phyloP scores from a whole-genome alignment of 2,797 vertebrate genomes.

The Acanthornis magna region DNA sequence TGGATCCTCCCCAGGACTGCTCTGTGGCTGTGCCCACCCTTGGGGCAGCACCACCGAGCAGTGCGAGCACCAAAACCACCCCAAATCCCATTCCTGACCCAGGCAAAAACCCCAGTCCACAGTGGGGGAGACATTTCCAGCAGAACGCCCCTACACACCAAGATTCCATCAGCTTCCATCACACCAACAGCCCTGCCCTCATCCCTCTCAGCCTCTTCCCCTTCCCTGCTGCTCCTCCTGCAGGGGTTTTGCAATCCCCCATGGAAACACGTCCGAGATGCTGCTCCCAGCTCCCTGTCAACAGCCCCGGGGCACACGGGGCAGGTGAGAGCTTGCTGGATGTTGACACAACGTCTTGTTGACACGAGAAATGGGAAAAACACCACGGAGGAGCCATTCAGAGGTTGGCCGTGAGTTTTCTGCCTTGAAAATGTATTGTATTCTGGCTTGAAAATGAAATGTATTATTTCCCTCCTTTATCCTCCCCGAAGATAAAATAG shows the following conservation, averaged over 20 bases:
- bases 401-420: not conserved
- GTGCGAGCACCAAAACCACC: not conserved
- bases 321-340: slow-evolving; percentile 17
- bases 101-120: not conserved
- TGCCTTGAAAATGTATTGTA: not conserved
- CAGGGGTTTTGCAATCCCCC: not conserved
- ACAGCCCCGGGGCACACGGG: not conserved
- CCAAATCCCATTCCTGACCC: not conserved
- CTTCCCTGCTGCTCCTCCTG: not conserved
- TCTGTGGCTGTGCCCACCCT: not conserved
- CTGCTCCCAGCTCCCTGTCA: not conserved
- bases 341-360: slow-evolving; percentile 28
- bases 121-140: not conserved
- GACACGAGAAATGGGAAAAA: not conserved
- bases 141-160: not conserved
- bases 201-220: not conserved
- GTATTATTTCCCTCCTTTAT: not conserved
- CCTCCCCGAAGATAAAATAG: not conserved
- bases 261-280: not conserved
- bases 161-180: not conserved
- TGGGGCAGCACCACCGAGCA: not conserved
- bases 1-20: not conserved
- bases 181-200: rapidly evolving
- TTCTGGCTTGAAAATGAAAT: not conserved
- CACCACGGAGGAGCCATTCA: not conserved